Evolutionary conservation across 2,888 invertebrate genomes (phyloP).

Genomic region (Ferdinandea cuprea): DNA sequence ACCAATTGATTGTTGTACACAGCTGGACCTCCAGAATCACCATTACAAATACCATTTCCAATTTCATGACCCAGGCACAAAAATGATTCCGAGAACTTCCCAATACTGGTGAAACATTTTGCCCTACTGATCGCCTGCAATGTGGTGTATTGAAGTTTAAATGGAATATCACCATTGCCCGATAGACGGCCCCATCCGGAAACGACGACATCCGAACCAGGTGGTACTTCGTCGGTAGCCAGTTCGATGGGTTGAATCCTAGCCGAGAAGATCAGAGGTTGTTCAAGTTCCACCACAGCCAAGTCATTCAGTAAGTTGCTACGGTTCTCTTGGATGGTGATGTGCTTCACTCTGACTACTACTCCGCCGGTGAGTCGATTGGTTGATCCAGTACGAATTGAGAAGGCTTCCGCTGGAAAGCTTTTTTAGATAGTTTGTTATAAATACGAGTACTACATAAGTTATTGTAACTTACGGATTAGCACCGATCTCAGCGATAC

Average conservation of each 20-base stretch:
- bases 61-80: conserved; percentile 78
- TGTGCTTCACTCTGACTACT: conserved; percentile 76
- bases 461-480: conserved; percentile 29
- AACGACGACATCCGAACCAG: conserved; percentile 76
- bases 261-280: conserved; percentile 76
- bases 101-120: conserved; percentile 75
- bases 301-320: conserved; percentile 78
- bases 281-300: conserved; percentile 78
- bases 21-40: conserved; percentile 81
- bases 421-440: conserved; percentile 68
- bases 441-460: conserved; percentile 3
- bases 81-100: conserved; percentile 76
- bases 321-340: conserved; percentile 78
- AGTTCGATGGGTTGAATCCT: conserved; percentile 78
- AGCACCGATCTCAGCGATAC: conserved; percentile 76
- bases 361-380: conserved; percentile 79
- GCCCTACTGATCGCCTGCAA: conserved; percentile 75
- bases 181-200: conserved; percentile 79
- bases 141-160: conserved; percentile 77
- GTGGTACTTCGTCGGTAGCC: conserved; percentile 76
- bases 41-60: conserved; percentile 78
- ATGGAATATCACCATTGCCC: conserved; percentile 74
- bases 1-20: conserved; percentile 78
- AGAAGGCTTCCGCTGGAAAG: conserved; percentile 76
- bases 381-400: conserved; percentile 81